Evolutionary conservation across 2,797 vertebrate species (phyloP), one percentile per base, ranked within the genome.

Genomic region (Menidia menidia): DNA sequence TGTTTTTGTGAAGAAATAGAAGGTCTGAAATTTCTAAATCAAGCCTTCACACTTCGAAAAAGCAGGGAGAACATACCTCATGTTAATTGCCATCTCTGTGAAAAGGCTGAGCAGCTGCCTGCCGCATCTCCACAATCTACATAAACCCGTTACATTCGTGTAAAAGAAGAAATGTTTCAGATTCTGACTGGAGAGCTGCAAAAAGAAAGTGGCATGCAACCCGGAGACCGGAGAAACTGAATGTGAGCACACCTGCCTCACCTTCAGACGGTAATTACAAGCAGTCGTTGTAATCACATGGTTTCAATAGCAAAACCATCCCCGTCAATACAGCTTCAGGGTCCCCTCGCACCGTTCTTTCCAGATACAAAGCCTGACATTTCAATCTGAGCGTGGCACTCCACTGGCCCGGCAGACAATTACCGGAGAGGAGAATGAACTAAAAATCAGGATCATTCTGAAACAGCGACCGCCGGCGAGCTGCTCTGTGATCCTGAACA

Each of bases 301-400:
- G 16, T 70, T 71, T 61, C 25, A 60, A 47, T 4, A 42, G 33
- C 72, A 61, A 45, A 58, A 51, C 42, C 70, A 14, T 60, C 60
- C 42, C 50, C 31, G 35, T 80, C 80, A 54, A 63, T 59, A 42
- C 48, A 53, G 51, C 60, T 55, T 35, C 56, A 42, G 3, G 12
- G 31, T 35, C 68, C 60, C 55, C 73, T 65, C 75, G 31, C 50
- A 1, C 16, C 8, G 33, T 64, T 25, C 62, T 72, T 65, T 33
- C 35, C 19, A 33, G 50, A 77, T 64, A 60, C 64, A 65, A 56
- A 71, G 68, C 74, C 61, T 82, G 79, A 86, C 81, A 85, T 82
- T 88, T 87, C 82, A 78, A 78, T 87, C 63, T 9, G 51, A 78
- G 66, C 43, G 31, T 4, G 58, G 39, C 74, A 48, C 68, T 75